These are phyloP conservation scores for Drosophila leontia DNA, from an alignment of 1,140 invertebrate species.

Conservation along the genomic window DNA sequence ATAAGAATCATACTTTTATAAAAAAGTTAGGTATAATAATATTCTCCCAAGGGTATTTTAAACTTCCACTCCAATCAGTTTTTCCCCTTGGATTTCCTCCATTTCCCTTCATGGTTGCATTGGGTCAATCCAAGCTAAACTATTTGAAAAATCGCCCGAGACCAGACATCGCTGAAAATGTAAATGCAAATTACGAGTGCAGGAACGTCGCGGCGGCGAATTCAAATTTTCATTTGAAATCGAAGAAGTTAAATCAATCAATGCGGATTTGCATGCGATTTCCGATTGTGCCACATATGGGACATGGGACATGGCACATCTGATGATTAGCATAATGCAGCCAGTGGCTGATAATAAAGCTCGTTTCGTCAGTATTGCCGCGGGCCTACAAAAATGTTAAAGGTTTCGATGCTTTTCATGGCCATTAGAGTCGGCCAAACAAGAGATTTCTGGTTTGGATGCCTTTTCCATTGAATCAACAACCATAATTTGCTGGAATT, in stretches of 20 bases:
- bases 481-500: constrained; percentile 43
- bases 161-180: constrained; percentile 30
- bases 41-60: constrained; percentile 6
- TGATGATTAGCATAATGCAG: constrained; percentile 32
- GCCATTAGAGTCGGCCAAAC: constrained; percentile 39
- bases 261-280: constrained; percentile 46
- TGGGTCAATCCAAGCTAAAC: constrained; percentile 23
- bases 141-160: neutral
- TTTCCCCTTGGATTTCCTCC: neutral
- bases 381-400: constrained; percentile 10
- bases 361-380: constrained; percentile 20
- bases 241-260: constrained; percentile 44
- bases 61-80: neutral
- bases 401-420: constrained; percentile 29
- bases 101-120: constrained; percentile 7
- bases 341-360: constrained; percentile 3
- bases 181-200: constrained; percentile 40
- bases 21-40: neutral
- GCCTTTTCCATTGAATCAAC: constrained; percentile 28
- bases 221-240: constrained; percentile 36
- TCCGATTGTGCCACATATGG: constrained; percentile 48
- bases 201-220: constrained; percentile 14
- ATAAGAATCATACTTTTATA: too few relatives aligned
- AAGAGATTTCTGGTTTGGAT: constrained; percentile 32
- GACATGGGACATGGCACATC: neutral